phyloP scores from a whole-genome alignment of 2,888 invertebrate genomes.

The Lucinisca nassula region DNA sequence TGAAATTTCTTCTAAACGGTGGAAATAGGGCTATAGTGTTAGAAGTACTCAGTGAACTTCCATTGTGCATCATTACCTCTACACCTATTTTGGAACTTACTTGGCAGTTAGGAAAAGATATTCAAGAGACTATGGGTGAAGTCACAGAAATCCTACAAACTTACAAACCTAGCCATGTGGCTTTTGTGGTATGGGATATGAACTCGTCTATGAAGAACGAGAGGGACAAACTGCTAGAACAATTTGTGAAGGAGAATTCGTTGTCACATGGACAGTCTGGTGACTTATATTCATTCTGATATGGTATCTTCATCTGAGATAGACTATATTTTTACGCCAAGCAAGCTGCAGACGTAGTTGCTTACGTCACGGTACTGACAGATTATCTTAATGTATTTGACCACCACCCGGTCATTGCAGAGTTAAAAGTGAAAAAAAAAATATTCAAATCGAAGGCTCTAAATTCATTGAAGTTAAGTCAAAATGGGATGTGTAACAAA shows the following conservation, averaged over 20 bases:
- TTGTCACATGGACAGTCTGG: not conserved
- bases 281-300: not conserved
- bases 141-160: not conserved
- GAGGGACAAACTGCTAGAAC: not conserved
- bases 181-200: too few relatives aligned
- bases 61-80: not conserved
- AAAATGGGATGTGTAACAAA: too few relatives aligned
- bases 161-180: not conserved
- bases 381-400: not conserved
- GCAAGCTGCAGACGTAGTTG: not conserved
- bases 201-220: not conserved
- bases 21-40: not conserved
- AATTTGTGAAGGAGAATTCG: not conserved
- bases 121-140: not conserved
- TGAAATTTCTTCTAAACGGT: not conserved
- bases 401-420: not conserved
- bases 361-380: not conserved
- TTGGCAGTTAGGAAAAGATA: not conserved
- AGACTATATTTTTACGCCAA: not conserved
- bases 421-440: not conserved
- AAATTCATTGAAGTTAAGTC: not conserved
- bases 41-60: not conserved
- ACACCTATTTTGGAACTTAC: not conserved
- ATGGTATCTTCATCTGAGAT: not conserved
- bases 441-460: not conserved